phyloP scores from a whole-genome alignment of 2,797 vertebrate species.

The Stomatorhinus walkeri region DNA sequence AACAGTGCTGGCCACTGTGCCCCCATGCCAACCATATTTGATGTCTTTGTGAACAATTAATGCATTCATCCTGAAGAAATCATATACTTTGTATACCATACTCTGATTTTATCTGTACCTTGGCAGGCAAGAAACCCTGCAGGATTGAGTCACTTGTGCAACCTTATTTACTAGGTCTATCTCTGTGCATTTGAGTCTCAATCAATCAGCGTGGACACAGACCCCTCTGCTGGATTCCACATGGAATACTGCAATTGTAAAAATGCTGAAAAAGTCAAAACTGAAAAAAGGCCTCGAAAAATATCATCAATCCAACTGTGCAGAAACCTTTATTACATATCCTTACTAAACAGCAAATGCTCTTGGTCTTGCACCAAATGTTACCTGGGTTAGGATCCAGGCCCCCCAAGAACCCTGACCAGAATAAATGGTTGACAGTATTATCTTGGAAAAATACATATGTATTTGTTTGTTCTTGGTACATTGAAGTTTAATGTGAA shows the following conservation, averaged over 20 bases:
- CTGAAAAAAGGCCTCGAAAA: conserved; percentile 28
- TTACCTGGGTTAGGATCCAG: conserved; percentile 22
- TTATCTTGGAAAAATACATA: not conserved
- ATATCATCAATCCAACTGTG: conserved; percentile 13
- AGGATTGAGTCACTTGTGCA: not conserved
- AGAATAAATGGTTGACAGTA: not conserved
- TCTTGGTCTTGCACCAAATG: conserved; percentile 12
- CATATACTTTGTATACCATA: not conserved
- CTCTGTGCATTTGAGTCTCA: not conserved
- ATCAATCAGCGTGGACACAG: conserved; percentile 14
- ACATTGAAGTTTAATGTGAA: not conserved
- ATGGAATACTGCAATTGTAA: conserved; percentile 15
- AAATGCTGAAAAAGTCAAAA: conserved; percentile 14
- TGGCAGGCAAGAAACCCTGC: not conserved
- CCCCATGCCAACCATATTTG: not conserved
- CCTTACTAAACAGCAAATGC: conserved; percentile 36
- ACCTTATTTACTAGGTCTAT: not conserved
- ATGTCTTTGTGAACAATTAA: not conserved
- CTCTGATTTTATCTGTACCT: not conserved
- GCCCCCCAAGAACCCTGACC: not conserved
- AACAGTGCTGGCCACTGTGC: not conserved
- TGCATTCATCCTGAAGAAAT: not conserved
- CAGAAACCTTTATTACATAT: not conserved
- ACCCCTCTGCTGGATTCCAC: conserved; percentile 9
- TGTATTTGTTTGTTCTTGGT: not conserved